A percentile compares a stretch with the other conserved stretches of the same genome.
Evolutionary conservation across 37 sponge, comb jelly and placozoan genomes (phyloP).

Genomic region (Mnemiopsis leidyi): DNA sequence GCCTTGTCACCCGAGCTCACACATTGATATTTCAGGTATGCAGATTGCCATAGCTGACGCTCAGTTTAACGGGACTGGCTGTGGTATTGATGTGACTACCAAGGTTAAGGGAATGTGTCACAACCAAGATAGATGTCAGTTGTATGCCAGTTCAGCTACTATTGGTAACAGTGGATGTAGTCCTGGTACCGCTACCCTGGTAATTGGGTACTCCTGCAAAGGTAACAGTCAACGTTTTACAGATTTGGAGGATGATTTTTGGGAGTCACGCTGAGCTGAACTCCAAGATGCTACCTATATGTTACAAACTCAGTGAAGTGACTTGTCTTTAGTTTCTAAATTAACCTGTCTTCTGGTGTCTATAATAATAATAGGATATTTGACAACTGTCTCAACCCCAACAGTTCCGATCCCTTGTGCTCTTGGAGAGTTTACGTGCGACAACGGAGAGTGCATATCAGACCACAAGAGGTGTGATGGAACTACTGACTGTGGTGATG

Average conservation of each 20-base stretch:
- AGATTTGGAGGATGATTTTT: too few species aligned
- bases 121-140: conserved; percentile 43
- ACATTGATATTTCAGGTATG: too few species aligned
- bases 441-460: conserved; percentile 16
- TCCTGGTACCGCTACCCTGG: conserved; percentile 14
- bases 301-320: too few species aligned
- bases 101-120: not conserved
- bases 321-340: too few species aligned
- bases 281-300: too few species aligned
- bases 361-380: too few species aligned
- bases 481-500: conserved; percentile 46
- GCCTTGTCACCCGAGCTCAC: not conserved
- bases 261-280: too few species aligned
- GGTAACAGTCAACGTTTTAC: conserved; percentile 34
- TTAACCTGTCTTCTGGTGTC: too few species aligned
- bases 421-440: conserved; percentile 60
- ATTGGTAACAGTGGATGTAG: conserved; percentile 56
- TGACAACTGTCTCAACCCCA: too few species aligned
- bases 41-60: not conserved
- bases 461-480: conserved; percentile 62
- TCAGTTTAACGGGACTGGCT: conserved; percentile 2
- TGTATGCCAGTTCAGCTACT: conserved; percentile 38
- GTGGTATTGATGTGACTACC: not conserved
- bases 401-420: conserved; percentile 45
- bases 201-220: conserved; percentile 27